These are phyloP conservation scores for Tichodroma muraria DNA, from an alignment of 2,113 vertebrate species.

Conservation along the genomic window DNA sequence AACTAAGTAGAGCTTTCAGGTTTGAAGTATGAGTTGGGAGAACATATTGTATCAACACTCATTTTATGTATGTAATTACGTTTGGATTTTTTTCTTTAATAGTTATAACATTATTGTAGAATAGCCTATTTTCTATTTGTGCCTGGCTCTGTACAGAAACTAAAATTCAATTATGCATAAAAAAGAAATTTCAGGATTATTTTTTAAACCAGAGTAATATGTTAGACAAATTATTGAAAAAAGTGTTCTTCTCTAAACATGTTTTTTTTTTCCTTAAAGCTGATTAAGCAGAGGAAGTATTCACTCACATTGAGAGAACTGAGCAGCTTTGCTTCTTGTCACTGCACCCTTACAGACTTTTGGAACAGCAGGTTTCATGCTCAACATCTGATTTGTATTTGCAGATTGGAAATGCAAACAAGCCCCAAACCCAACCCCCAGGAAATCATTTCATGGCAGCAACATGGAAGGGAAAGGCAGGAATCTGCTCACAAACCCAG, in stretches of 20 bases:
- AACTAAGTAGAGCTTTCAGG: neutral
- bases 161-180: neutral
- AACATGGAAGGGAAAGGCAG: neutral
- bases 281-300: neutral
- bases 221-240: neutral
- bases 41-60: neutral
- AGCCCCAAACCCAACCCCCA: neutral
- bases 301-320: neutral
- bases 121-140: neutral
- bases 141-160: neutral
- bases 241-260: neutral
- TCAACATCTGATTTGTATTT: neutral
- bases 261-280: neutral
- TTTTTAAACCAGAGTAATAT: neutral
- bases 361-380: neutral
- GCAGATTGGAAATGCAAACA: neutral
- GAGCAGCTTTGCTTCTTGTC: neutral
- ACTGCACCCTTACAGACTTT: neutral
- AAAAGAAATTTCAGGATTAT: neutral
- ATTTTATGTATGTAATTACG: neutral
- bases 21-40: neutral
- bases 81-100: neutral
- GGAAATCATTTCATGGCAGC: fast-evolving
- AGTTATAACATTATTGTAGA: neutral
- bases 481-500: neutral